Conservation (phyloP, 2,113 vertebrate genomes). For the Cercocebus atys region DNA sequence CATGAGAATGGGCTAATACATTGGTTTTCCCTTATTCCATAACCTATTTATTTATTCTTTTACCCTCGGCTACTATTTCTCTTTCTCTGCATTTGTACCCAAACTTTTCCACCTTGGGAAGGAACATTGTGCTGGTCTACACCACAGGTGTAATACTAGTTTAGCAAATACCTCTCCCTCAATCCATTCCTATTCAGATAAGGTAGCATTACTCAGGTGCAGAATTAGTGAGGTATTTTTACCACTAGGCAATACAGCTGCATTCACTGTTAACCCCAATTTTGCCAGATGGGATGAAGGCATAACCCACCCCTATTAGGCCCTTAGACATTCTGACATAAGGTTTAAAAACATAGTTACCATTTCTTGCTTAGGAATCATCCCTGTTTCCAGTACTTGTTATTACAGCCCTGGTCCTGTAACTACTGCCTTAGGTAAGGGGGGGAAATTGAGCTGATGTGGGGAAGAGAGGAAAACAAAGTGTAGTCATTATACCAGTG, state of each 20-base stretch:
- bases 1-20: too few relatives aligned
- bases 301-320: background rate
- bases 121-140: background rate
- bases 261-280: background rate
- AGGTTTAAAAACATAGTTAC: background rate
- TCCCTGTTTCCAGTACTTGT: background rate
- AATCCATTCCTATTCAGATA: background rate
- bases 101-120: background rate
- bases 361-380: background rate
- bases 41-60: background rate
- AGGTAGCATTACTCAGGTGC: background rate
- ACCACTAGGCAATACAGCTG: background rate
- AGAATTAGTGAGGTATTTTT: background rate
- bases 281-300: background rate
- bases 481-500: background rate
- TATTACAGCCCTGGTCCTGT: background rate
- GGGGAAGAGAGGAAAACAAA: background rate
- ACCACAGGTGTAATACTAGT: background rate
- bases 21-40: background rate
- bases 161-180: background rate
- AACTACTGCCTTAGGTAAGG: background rate
- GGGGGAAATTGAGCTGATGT: background rate
- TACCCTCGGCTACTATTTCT: background rate
- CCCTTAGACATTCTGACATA: background rate
- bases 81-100: background rate